Evolutionary conservation across 2,113 vertebrate genomes (phyloP), one percentile per base, ranked within the genome.

Genomic region (Oncorhynchus gorbuscha): DNA sequence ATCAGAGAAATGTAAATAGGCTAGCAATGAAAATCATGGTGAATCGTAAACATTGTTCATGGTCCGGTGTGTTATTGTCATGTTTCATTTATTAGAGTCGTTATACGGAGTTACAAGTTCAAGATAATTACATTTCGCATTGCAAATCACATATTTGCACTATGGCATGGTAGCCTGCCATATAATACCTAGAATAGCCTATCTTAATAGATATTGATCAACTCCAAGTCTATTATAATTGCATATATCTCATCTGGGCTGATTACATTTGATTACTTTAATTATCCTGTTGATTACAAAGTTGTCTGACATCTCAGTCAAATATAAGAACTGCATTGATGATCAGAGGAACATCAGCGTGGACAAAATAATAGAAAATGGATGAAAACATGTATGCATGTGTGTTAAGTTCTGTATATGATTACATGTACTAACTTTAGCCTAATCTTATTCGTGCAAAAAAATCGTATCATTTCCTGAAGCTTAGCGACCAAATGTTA

Each of bases 121-220:
- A 62, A n/a, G 59, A 8, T 20, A 62, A 62, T 62, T 11, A 20
- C 59, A 55, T 55, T 55, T 55, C 16, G 16, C 49, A 55, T 55
- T 55, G 49, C 8, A 22, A n/a, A 62, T 62, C n/a, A 62, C n/a
- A 8, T 8, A 24, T 62, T 62, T 20, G 59, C n/a, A n/a, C n/a
- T 5, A 16, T 62, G 59, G 7, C 59, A 62, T 22, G 61, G 16
- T 9, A 22, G 9, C 11, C 22, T 64, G 61, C 14, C 49, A 18
- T 14, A 55, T 45, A 11, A 45, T 45, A 9, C 8, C 22, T 30
- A 28, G 3, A 66, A 9, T 66, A 48, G 30, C 3, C 6, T 18
- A 45, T 24, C 35, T 74, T 64, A 51, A 65, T 65, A 35, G 11
- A 58, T 64, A 74, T 48, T 61, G 72, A 48, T 74, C 12, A 14